These are phyloP conservation scores for Nymphalis polychloros DNA, from an alignment of 2,888 invertebrate genomes.

Conservation along the genomic window DNA sequence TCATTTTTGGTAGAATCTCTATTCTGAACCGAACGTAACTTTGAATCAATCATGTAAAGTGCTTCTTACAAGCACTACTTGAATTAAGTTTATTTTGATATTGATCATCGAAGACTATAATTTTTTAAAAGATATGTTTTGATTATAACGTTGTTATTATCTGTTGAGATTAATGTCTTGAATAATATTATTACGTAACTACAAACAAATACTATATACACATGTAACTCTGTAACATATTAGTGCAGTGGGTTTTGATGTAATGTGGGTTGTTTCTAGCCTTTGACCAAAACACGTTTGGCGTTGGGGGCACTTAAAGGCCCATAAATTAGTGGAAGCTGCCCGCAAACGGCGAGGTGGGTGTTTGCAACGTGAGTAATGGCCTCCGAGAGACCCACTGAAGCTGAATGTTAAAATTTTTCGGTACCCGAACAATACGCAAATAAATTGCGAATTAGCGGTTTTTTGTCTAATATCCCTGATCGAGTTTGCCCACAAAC, in stretches of 20 bases:
- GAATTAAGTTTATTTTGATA: too few species aligned
- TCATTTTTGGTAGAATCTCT: too few species aligned
- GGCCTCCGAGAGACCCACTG: slow-evolving; percentile 61
- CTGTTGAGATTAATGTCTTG: too few species aligned
- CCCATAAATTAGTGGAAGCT: slow-evolving; percentile 75
- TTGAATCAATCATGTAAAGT: too few species aligned
- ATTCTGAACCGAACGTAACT: too few species aligned
- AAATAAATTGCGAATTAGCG: slow-evolving; percentile 39
- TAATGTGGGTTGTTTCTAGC: slow-evolving; percentile 49
- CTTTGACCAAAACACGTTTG: slow-evolving; percentile 62
- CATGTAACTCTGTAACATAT: neutral
- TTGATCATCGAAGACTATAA: too few species aligned
- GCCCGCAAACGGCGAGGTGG: slow-evolving; percentile 75
- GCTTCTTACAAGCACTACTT: too few species aligned
- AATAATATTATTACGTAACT: neutral
- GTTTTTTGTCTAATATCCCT: slow-evolving; percentile 34
- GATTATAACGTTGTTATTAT: too few species aligned
- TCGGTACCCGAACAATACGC: slow-evolving; percentile 37
- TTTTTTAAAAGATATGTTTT: too few species aligned
- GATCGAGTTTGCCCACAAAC: slow-evolving; percentile 10
- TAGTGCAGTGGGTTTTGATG: slow-evolving; percentile 27
- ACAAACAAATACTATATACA: neutral
- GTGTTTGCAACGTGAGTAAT: slow-evolving; percentile 72
- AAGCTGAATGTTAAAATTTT: slow-evolving; percentile 54
- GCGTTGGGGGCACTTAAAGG: slow-evolving; percentile 72